Base-by-base conservation (phyloP, 2,888 invertebrate species). In the Vesta saturnalis region DNA sequence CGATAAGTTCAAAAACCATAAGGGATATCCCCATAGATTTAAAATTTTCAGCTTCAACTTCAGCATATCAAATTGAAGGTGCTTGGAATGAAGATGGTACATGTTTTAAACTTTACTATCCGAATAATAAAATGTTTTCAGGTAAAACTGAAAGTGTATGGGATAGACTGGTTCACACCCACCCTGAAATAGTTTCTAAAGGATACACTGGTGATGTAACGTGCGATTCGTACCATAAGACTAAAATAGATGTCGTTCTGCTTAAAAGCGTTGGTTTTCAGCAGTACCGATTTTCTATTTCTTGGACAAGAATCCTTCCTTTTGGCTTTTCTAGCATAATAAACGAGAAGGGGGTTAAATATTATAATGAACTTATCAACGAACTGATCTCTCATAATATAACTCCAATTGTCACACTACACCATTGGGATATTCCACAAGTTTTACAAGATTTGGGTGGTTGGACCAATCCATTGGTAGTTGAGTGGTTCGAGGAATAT, bases 381-480 rank as follows among this genome's bases (percentile, higher is more conserved):
- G 88, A 86, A 73, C 82, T 92, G 1, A 68, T 83, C 6, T 60
- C 47, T 18, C 76, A 76, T 60, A 74, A 1, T 81, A 90, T 93
- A 56, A 77, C 83, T 61, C 91, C 92, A 0, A 78, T 89, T 65
- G 86, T 89, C 1, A 90, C 90, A 0, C 84, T 91, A 80, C 90
- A 89, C 83, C 91, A 91, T 76, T 90, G 89, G 88, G 90, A 91
- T 76, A 82, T 90, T 62, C 90, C 90, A 0, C 87, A 89, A 75
- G 59, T 74, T 1, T 78, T 89, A 10, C 67, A 69, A 56, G 60
- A 71, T 1, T 14, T 70, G 12, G 74, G 72, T 8, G 72, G 73
- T 12, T 71, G 64, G 70, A 67, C 35, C 47, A 76, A 69, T 47
- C 60, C 66, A 8, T 89, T 76, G n/a, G n/a, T n/a, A n/a, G n/a